Conservation (phyloP, 2,888 invertebrate genomes). For the Keiferia lycopersicella region DNA sequence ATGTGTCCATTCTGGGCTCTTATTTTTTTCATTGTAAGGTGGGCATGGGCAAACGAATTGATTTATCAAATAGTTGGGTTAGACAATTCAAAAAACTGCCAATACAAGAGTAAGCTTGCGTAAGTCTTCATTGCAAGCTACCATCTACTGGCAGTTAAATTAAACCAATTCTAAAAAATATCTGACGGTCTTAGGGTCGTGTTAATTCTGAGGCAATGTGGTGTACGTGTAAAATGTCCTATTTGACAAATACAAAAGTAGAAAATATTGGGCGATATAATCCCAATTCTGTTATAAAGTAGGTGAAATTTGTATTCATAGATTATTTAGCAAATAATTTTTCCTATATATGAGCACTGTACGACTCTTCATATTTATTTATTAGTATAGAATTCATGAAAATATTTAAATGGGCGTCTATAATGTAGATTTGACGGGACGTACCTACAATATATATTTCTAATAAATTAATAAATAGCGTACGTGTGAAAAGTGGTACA, state of each 20-base stretch:
- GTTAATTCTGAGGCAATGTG: constrained; percentile 17
- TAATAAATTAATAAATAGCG: constrained; percentile 14
- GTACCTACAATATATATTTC: constrained; percentile 40
- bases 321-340: constrained; percentile 58
- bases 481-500: constrained; percentile 31
- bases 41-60: background rate
- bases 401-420: constrained; percentile 49
- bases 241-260: constrained; percentile 9
- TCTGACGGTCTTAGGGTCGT: constrained; percentile 22
- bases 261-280: constrained; percentile 26
- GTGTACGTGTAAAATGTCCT: background rate
- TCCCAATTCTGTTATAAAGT: constrained; percentile 51
- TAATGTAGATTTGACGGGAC: background rate
- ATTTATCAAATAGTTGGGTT: background rate
- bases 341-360: constrained; percentile 48
- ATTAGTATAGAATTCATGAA: constrained; percentile 18
- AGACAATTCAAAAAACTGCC: background rate
- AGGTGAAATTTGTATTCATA: constrained; percentile 67
- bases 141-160: background rate
- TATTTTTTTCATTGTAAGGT: background rate
- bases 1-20: background rate
- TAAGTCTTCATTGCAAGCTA: background rate
- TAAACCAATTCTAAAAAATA: background rate
- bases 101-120: background rate
- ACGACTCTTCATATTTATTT: constrained; percentile 43